Evolutionary conservation across 2,888 invertebrate species (phyloP), one percentile per base, ranked within the genome.

Genomic region (Matsumyia berberina): DNA sequence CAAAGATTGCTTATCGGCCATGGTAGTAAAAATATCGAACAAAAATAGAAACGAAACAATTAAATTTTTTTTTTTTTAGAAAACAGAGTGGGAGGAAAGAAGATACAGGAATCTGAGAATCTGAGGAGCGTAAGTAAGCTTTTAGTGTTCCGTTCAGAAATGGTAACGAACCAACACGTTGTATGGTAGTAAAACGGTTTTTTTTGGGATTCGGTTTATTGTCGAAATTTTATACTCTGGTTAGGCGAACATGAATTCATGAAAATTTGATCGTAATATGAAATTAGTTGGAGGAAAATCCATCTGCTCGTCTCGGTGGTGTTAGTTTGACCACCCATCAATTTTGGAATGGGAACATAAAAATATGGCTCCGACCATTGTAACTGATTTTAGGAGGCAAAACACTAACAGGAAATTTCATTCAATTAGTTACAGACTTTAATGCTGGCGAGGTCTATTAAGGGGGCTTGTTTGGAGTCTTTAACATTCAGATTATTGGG

Each of bases 301-400:
- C 17, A 37, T 17, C 31, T 37, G 11, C 35, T 15, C 29, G 15
- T 39, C 15, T 17, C 19, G 12, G 8, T 83, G 73, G 79, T 83
- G 67, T 83, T 55, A 37, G 64, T 62, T 74, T 83, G 83, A 69
- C 83, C 83, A 83, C 83, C 83, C 83, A 83, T 78, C 67, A 83
- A 73, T 83, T 73, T 62, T 49, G 12, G 49, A 83, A 73, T 78
- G 60, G 60, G 46, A 78, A 67, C 78, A 83, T 83, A 74, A 79
- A 79, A 79, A 79, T 69, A 78, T 82, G 35, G 1, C 42, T 12
- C 1, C 39, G 24, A 9, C 17, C 2, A 37, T 51, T 66, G 51
- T 53, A 11, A 42, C 44, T 24, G n/a, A 17, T 15, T 15, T 2
- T 62, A 15, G 24, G 11, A 11, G 9, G 37, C 8, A 39, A 51